Conservation (phyloP, 2,888 invertebrate species). For the Phyto melanocephala region DNA sequence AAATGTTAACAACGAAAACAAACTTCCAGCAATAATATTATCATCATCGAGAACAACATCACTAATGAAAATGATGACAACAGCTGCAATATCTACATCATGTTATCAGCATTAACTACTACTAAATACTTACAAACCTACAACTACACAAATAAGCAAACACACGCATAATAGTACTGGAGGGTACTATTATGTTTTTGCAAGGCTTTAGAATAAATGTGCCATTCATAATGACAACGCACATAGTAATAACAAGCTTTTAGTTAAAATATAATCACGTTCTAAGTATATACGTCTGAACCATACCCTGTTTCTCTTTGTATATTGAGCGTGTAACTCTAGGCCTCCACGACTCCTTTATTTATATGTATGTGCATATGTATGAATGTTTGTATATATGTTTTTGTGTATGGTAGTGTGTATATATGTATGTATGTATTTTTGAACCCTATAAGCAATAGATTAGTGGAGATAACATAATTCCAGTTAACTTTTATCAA, state of each 20-base stretch:
- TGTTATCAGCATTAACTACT: slow-evolving; percentile 4
- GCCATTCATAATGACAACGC: slow-evolving; percentile 51
- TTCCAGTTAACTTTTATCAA: no score
- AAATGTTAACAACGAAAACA: slow-evolving; percentile 18
- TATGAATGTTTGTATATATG: no score
- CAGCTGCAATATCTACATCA: background rate
- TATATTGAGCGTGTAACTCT: background rate
- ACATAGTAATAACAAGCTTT: slow-evolving; percentile 45
- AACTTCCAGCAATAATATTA: slow-evolving; percentile 1
- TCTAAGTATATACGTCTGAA: background rate
- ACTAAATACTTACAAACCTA: background rate
- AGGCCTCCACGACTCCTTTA: background rate
- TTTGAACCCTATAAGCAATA: no score
- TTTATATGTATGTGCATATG: no score
- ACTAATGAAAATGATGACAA: slow-evolving; percentile 10
- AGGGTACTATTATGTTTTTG: background rate
- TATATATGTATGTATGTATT: no score
- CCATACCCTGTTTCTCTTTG: background rate
- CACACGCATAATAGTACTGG: background rate
- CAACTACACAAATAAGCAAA: background rate
- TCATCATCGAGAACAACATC: background rate
- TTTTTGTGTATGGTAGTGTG: no score
- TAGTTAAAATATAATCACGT: background rate
- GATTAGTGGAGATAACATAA: no score
- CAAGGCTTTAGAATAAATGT: slow-evolving; percentile 28